Evolutionary conservation across 2,113 vertebrate genomes (phyloP), one percentile per base, ranked within the genome.

Genomic region (Nannobrachium achirus): DNA sequence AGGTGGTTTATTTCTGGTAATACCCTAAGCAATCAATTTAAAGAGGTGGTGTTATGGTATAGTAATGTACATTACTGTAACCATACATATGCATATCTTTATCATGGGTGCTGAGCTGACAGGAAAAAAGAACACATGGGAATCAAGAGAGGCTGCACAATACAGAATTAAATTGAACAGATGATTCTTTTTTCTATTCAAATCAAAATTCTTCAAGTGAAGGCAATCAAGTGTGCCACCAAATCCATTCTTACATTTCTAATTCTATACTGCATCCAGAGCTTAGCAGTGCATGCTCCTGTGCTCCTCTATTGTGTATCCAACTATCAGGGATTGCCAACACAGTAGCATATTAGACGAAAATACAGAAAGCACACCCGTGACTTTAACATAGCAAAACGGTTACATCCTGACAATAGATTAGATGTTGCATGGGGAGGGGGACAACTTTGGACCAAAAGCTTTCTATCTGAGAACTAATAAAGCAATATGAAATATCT

Each of bases 311-410:
- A 1, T 51, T 53, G 4, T 45, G 52, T 16, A 45, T 49, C 50
- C 39, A 75, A 76, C 74, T 65, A 72, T 66, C 66, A 76, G 80
- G 73, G 59, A 77, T 92, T 93, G 57, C n/a, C 64, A 89, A 91
- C 91, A 94, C 88, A 92, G 92, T 94, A 94, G 93, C 92, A 93
- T 90, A 93, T 84, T 87, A 91, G 90, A 93, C 87, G n/a, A 88
- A 94, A 89, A 80, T 59, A 82, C 75, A 94, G 92, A 91, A 85
- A 94, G 82, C 50, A 76, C 63, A 78, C 59, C 93, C 92, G 92
- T 94, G 93, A 96, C 94, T 89, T 83, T 92, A 89, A 88, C 89
- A 95, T 39, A 80, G 66, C 73, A 73, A 83, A 72, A 75, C 59
- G 45, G 80, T 67, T 63, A 86, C 58, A 69, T 71, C 60, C 58